Evolutionary conservation across 2,113 vertebrate species (phyloP), one percentile per base, ranked within the genome.

Genomic region (Dicrurus megarhynchus): DNA sequence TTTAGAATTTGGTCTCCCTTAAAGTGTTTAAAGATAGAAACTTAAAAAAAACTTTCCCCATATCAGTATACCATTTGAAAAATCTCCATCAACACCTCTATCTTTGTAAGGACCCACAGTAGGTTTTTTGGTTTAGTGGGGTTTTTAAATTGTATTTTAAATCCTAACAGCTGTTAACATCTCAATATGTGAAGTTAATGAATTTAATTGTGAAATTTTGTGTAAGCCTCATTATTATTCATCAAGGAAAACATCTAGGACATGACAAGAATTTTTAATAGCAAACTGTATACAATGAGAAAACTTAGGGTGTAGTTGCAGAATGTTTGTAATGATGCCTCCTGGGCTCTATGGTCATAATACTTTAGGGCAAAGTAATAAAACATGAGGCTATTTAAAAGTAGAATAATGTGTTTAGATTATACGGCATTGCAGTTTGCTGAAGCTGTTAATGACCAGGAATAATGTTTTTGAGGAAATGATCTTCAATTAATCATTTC

Each of bases 401-500:
- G 67, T 85, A 97, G 76, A 68, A 95, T 88, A 92, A 84, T 90
- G 60, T 97, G 80, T 97, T 98, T 97, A 95, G 88, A 95, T 97
- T 98, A 95, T 86, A 96, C 76, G 87, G 87, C 91, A 86, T 53
- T 96, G 92, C 82, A 96, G 93, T 97, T 97, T 95, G 96, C 87
- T 95, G 84, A 94, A 96, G 96, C 87, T 97, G 96, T 97, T 98
- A 98, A 98, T 98, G 98, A 97, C 91, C 91, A 97, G 89, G 96
- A 98, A 96, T 97, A 97, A 97, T 96, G 96, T 97, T 98, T 98
- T 96, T 97, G 95, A 97, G 98, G 98, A 98, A 98, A 97, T 63
- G 92, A 97, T 98, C 93, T 97, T 97, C 98, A 98, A 98, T 98
- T 98, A 98, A 98, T 98, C 94, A 97, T 97, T 98, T 98, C 98